Evolutionary conservation across 2,888 invertebrate genomes (phyloP), one percentile per base, ranked within the genome.

Genomic region (Ormyrus rosae): DNA sequence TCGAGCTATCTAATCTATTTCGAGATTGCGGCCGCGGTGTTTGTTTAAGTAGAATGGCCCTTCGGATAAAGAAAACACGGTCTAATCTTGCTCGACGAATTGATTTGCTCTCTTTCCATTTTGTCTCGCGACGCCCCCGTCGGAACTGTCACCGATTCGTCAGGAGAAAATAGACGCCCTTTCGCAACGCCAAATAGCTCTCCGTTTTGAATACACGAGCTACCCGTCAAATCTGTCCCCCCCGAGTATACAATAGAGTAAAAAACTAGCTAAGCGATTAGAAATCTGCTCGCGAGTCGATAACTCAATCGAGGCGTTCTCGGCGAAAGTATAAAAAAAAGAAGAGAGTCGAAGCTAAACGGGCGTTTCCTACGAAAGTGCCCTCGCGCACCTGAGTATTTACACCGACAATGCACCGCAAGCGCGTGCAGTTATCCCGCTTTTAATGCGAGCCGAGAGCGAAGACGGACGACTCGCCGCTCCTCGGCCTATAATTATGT

Each of bases 1-100:
- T 56, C 51, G 68, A 55, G 55, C 56, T 58, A 65, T 67, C 71
- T 78, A 78, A 72, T 78, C 78, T 78, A 72, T 72, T 72, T 78
- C 11, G 9, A 78, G 78, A 72, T 72, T 70, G 11, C 7, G 8
- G 11, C 50, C n/a, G 34, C n/a, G 48, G 7, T 63, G 45, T 78
- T 78, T 78, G 67, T 45, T 71, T 51, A 13, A 64, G 46, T 9
- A 50, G 19, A 64, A 11, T 51, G 68, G 61, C 34, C 64, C 70
- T 50, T 51, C 6, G 78, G 46, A 73, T 55, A 64, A 64, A 19
- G 69, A 76, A 69, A 69, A 76, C 19, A 61, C 55, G 51, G 13
- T 75, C n/a, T 53, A 75, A 75, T 75, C 68, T 67, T 19, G 51
- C 46, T 68, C 55, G 8, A 48, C 53, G 46, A 11, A 45, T 45